Conservation (phyloP, 2,888 invertebrate species). For the Suillia variegata region DNA sequence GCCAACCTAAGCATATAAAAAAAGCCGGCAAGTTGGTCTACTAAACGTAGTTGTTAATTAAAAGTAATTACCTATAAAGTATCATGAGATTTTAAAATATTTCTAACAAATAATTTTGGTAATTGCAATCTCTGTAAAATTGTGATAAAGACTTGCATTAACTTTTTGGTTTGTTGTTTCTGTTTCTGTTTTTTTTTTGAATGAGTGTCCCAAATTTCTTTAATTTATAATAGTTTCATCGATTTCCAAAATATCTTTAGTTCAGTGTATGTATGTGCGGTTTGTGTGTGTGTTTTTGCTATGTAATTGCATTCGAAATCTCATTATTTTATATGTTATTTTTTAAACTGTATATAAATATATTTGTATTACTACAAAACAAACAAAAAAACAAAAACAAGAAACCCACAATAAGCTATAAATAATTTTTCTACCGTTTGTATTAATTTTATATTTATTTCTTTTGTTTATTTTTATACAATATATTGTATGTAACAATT, state of each 20-base stretch:
- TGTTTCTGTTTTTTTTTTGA: too few species aligned
- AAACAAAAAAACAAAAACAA: too few species aligned
- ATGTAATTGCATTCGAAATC: neutral
- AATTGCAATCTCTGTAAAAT: conserved; percentile 9
- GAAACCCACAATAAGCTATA: neutral
- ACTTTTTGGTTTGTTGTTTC: neutral
- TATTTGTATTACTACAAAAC: neutral
- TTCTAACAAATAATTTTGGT: neutral
- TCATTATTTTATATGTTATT: neutral
- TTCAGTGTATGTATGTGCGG: neutral
- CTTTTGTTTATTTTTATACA: too few species aligned
- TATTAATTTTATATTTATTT: neutral
- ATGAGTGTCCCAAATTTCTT: too few species aligned
- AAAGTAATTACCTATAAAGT: neutral
- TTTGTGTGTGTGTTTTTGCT: neutral
- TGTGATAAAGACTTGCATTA: conserved; percentile 7
- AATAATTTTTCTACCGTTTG: neutral
- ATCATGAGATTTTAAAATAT: too few species aligned
- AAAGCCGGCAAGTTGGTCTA: neutral
- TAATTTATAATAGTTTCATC: too few species aligned
- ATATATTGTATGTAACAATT: neutral
- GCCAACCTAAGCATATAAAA: neutral
- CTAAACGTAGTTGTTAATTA: neutral
- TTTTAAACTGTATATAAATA: neutral
- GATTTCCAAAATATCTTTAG: neutral